These are phyloP conservation scores for Agapornis canus DNA, from an alignment of 2,797 vertebrate species.

Conservation along the genomic window DNA sequence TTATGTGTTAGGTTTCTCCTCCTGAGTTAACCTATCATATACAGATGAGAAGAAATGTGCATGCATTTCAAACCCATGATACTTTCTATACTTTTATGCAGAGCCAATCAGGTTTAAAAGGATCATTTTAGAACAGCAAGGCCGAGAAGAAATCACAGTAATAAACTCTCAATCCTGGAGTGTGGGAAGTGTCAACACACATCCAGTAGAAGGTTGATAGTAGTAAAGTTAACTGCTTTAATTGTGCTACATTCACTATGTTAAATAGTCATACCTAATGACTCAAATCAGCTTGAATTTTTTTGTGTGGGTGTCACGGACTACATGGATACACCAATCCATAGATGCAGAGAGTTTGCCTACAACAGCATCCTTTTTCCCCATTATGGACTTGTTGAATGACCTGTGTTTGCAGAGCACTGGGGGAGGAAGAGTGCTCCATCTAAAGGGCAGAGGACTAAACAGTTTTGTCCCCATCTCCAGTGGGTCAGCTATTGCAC, in stretches of 20 bases:
- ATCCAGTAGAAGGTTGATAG: background rate
- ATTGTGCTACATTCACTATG: background rate
- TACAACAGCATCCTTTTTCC: background rate
- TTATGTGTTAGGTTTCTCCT: background rate
- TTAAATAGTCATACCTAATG: background rate
- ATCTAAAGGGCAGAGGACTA: background rate
- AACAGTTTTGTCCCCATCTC: background rate
- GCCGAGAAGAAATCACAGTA: conserved; percentile 21
- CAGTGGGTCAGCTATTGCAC: background rate
- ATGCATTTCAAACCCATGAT: background rate
- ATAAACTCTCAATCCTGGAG: background rate
- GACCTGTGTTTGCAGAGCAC: background rate
- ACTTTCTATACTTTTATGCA: background rate
- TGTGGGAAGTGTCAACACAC: background rate
- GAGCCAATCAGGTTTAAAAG: background rate
- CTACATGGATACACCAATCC: background rate
- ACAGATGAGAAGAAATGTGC: background rate
- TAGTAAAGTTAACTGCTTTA: background rate
- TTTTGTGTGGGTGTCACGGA: background rate
- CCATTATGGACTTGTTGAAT: background rate
- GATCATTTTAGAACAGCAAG: background rate
- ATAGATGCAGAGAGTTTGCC: background rate
- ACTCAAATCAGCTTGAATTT: conserved; percentile 1
- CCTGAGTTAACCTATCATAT: background rate
- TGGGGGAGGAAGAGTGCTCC: background rate